phyloP scores from a whole-genome alignment of 2,797 vertebrate species.

The Gymnoscopelus braueri region DNA sequence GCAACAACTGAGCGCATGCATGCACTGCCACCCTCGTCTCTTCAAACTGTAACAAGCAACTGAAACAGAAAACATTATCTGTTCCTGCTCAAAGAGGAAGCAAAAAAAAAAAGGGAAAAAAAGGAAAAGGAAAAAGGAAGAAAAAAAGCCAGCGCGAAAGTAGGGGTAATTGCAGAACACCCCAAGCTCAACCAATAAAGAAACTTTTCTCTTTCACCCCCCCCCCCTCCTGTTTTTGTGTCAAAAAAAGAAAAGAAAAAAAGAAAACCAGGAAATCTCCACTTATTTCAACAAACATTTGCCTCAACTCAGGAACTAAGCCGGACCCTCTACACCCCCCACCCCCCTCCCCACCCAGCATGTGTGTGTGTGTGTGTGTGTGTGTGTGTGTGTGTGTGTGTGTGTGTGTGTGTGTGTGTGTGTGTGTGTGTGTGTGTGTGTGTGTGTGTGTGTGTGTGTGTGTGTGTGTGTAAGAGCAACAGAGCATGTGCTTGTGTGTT shows the following conservation, averaged over 20 bases:
- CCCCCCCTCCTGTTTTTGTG: conserved; percentile 28
- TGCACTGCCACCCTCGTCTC: conserved; percentile 57
- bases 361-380: conserved; percentile 42
- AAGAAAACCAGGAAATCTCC: conserved; percentile 91
- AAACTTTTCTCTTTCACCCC: conserved; percentile 46
- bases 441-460: conserved; percentile 50
- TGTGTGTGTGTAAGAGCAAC: conserved; percentile 48
- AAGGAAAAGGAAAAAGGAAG: conserved; percentile 28
- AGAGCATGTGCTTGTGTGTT: conserved; percentile 44
- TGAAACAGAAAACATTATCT: conserved; percentile 68
- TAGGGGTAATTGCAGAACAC: conserved; percentile 68
- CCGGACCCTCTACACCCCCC: conserved; percentile 57
- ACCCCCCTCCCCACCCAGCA: conserved; percentile 27
- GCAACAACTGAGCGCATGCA: conserved; percentile 47
- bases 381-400: conserved; percentile 43
- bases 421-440: conserved; percentile 42
- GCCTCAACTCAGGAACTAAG: conserved; percentile 83
- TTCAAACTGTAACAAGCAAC: conserved; percentile 60
- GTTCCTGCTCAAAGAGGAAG: conserved; percentile 54
- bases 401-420: conserved; percentile 48
- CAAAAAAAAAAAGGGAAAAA: no score
- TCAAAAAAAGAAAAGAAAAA: conserved; percentile 11
- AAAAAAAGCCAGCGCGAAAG: conserved; percentile 39
- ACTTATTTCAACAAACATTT: conserved; percentile 93
- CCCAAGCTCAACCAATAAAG: conserved; percentile 73